phyloP scores from a whole-genome alignment of 2,888 invertebrate genomes.

The Phania funesta region DNA sequence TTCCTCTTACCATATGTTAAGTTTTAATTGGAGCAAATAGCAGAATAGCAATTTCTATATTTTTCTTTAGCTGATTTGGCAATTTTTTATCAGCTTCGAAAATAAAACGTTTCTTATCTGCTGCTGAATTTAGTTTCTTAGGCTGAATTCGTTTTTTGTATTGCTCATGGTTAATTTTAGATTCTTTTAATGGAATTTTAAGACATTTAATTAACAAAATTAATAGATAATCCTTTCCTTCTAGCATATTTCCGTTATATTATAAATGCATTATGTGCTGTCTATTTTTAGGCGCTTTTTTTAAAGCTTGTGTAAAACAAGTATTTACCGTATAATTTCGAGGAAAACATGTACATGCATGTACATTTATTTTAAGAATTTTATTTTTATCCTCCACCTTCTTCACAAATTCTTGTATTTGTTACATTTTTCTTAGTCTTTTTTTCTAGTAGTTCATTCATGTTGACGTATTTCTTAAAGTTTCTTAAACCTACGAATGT shows the following conservation, averaged over 20 bases:
- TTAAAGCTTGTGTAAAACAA: not conserved
- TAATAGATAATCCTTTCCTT: not conserved
- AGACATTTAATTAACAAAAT: not conserved
- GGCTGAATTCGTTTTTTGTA: too few species aligned
- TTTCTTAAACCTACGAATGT: slow-evolving; percentile 23
- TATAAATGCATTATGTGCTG: not conserved
- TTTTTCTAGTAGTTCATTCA: not conserved
- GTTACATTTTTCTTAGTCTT: not conserved
- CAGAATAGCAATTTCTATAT: too few species aligned
- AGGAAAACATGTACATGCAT: too few species aligned
- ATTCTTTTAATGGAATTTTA: too few species aligned
- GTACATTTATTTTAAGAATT: not conserved
- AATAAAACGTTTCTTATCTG: too few species aligned
- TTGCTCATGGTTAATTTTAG: too few species aligned
- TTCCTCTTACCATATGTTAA: too few species aligned
- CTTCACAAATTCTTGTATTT: not conserved
- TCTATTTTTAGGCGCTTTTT: not conserved
- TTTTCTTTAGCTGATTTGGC: too few species aligned
- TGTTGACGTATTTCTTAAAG: slow-evolving; percentile 19
- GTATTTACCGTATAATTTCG: too few species aligned
- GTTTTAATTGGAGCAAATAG: too few species aligned
- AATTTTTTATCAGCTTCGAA: too few species aligned
- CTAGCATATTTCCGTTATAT: not conserved
- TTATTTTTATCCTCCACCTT: not conserved
- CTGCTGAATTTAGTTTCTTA: too few species aligned